A percentile compares a stretch with the other conserved stretches of the same genome.
These are phyloP conservation scores for Cynopterus brachyotis DNA, from an alignment of 2,113 vertebrate species.

Conservation along the genomic window DNA sequence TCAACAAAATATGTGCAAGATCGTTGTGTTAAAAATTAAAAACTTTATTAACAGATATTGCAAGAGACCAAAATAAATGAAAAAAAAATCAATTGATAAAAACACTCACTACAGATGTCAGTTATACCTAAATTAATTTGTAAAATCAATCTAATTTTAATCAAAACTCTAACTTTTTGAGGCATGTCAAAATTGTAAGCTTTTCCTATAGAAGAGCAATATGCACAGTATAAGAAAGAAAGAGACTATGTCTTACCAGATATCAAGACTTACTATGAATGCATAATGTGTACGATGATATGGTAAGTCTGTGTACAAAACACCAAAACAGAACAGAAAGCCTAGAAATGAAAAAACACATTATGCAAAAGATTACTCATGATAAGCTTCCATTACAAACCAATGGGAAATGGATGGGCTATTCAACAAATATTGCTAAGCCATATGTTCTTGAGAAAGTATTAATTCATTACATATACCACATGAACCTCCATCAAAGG, in stretches of 20 bases:
- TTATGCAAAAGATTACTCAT: not conserved
- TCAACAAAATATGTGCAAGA: not conserved
- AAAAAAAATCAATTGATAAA: not conserved
- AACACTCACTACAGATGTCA: not conserved
- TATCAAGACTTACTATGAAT: not conserved
- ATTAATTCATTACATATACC: too few species aligned
- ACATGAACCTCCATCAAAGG: not conserved
- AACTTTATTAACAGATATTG: not conserved
- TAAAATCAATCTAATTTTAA: not conserved
- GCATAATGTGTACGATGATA: not conserved
- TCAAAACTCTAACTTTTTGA: not conserved
- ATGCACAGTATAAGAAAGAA: not conserved
- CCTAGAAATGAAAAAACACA: not conserved
- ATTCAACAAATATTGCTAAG: not conserved
- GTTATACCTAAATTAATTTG: not conserved
- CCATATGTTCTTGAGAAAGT: not conserved
- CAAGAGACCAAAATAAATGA: not conserved
- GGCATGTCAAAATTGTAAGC: not conserved
- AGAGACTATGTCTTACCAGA: not conserved
- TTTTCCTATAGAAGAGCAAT: not conserved
- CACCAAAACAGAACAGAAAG: not conserved
- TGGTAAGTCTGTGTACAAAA: not conserved
- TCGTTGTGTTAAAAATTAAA: not conserved
- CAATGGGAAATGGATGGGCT: not conserved
- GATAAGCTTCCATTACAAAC: not conserved